phyloP scores from a whole-genome alignment of 2,797 vertebrate species.

The Galaxias olidus region DNA sequence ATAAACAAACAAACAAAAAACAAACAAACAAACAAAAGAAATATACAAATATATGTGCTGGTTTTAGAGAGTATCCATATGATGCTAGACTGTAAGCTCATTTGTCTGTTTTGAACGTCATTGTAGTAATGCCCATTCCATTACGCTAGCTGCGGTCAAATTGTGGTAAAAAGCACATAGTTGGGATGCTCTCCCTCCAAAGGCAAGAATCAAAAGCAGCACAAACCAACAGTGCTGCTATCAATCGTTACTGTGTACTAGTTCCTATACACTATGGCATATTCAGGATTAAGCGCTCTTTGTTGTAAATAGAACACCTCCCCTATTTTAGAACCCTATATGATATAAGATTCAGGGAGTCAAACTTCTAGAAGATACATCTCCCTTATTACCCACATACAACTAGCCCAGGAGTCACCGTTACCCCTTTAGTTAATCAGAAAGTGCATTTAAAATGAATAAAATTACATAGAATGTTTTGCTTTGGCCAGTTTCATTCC shows the following conservation, averaged over 20 bases:
- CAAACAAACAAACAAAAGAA: slow-evolving; percentile 55
- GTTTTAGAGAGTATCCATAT: slow-evolving; percentile 75
- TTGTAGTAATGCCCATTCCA: slow-evolving; percentile 74
- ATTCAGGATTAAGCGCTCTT: slow-evolving; percentile 73
- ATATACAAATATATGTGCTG: slow-evolving; percentile 79
- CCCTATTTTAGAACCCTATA: slow-evolving; percentile 47
- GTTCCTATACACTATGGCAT: slow-evolving; percentile 79
- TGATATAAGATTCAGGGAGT: slow-evolving; percentile 57
- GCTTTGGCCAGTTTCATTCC: slow-evolving; percentile 82
- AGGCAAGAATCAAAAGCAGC: slow-evolving; percentile 82
- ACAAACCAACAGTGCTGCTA: slow-evolving; percentile 75
- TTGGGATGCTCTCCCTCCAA: slow-evolving; percentile 77
- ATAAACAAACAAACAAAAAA: slow-evolving; percentile 53
- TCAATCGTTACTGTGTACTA: slow-evolving; percentile 71
- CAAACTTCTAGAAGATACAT: slow-evolving; percentile 50
- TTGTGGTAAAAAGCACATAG: slow-evolving; percentile 75
- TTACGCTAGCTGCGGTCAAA: slow-evolving; percentile 69
- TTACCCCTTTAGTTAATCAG: slow-evolving; percentile 58
- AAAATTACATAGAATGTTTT: slow-evolving; percentile 72
- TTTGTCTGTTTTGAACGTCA: slow-evolving; percentile 62
- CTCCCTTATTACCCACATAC: slow-evolving; percentile 48
- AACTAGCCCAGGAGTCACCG: slow-evolving; percentile 46
- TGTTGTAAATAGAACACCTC: slow-evolving; percentile 60
- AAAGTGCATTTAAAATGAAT: slow-evolving; percentile 82
- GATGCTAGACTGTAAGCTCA: slow-evolving; percentile 67